Evolutionary conservation across 2,888 invertebrate species (phyloP), one percentile per base, ranked within the genome.

Genomic region (Leucophenga maculata): DNA sequence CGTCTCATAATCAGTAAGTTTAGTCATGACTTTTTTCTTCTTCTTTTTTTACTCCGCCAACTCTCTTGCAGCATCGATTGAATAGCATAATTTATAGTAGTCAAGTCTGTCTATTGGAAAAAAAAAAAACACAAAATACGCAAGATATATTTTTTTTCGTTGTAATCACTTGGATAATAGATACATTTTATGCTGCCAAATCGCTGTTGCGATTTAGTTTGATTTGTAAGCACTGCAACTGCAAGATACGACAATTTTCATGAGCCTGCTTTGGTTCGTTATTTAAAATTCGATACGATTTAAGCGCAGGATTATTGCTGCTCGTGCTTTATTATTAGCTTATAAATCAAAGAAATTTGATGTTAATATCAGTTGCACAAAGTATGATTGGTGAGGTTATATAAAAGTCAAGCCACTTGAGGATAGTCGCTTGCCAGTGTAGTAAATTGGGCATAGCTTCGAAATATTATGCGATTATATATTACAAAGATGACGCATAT

Each of bases 61-160:
- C 73, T 69, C 66, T 74, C 68, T 76, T 69, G 20, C 65, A 65
- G 65, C 32, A 50, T 66, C 32, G 39, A 32, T 26, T 66, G 55
- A 64, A 75, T 77, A 71, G 75, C 79, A 77, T 80, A 81, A 82
- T 82, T 80, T 82, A 82, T 82, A 74, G 80, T 73, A 78, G 68
- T 71, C 69, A 32, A n/a, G 18, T n/a, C 14, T n/a, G 46, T 44
- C 55, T 11, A 6, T 22, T 46, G 48, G 55, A 22, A 55, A 20
- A 20, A 18, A 54, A 22, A 55, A 20, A 20, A 18, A 14, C 9
- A 39, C n/a, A 13, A 57, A 31, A 50, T 11, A 65, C 2, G 2
- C 3, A 32, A n/a, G n/a, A 50, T 20, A 18, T 44, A 6, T 52
- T 65, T 50, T 31, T 16, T 16, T 6, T 69, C 62, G 16, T 13